These are phyloP conservation scores for Sceloporus tristichus DNA, from an alignment of 2,113 vertebrate genomes.

Conservation along the genomic window DNA sequence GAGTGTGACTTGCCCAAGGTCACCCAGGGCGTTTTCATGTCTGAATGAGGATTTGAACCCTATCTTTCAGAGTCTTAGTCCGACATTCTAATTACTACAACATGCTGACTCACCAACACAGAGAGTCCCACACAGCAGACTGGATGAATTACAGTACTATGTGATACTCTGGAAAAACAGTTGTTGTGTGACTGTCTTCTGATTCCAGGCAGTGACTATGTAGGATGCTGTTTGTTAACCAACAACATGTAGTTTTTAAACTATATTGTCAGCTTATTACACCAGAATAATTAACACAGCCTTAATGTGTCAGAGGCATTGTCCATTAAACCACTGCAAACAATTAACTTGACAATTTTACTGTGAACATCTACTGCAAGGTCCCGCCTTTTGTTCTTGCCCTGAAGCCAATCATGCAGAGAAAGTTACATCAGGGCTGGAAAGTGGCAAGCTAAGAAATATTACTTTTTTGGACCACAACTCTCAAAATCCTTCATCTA, in stretches of 20 bases:
- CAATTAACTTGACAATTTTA: constrained; percentile 2
- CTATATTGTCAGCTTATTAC: background rate
- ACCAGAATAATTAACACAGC: constrained; percentile 6
- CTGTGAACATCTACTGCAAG: constrained; percentile 20
- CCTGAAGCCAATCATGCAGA: background rate
- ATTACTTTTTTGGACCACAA: too few species aligned
- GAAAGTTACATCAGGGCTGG: background rate
- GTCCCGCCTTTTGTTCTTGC: background rate
- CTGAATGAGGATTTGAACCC: too few species aligned
- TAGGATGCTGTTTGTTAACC: background rate
- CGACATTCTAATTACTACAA: too few species aligned
- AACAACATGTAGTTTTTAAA: background rate
- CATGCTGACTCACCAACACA: too few species aligned
- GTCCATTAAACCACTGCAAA: background rate
- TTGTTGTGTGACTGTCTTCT: background rate
- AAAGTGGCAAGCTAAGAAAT: background rate
- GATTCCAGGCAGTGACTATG: background rate
- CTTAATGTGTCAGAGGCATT: background rate
- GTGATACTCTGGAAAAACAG: background rate
- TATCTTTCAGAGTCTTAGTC: too few species aligned
- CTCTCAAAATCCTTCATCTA: too few species aligned
- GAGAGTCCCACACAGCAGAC: background rate
- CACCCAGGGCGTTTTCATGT: too few species aligned
- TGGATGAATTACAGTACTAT: background rate
- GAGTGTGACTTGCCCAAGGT: too few species aligned